Evolutionary conservation across 2,797 vertebrate genomes (phyloP), one percentile per base, ranked within the genome.

Genomic region (Nasua narica): DNA sequence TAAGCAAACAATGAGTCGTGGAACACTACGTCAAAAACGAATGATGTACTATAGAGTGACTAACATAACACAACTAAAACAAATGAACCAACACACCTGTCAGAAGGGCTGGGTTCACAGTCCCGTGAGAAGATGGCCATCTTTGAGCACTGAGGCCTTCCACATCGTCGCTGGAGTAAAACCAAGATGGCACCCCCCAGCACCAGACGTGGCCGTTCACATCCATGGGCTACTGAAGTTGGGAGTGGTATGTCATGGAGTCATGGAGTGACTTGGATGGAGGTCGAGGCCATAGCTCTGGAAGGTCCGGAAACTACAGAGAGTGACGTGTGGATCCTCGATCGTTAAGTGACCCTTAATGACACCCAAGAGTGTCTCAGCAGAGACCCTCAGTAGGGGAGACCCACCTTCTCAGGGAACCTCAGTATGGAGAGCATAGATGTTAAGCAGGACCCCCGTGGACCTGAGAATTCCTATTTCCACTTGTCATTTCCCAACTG

Each of bases 171-270:
- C 21, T 32, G 25, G 60, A 67, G 11, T 27, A 13, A 85, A 86
- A 78, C 52, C 35, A 48, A n/a, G 69, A 35, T 19, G 16, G 29
- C 0, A 0, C 2, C 18, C 8, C 15, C 3, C 3, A 15, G 35
- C 25, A 27, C 19, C 37, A 16, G 29, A 54, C 5, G 29, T 5
- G 16, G 3, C 29, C 52, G 4, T 76, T 58, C 16, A 32, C 5
- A 7, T 48, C 79, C 18, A 3, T 0, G 14, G 37, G 14, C 32
- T 50, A 19, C 35, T 8, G 32, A 84, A 37, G 19, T 10, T 69
- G 62, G 19, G 14, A 29, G 19, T 50, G 35, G 40, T 21, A 8
- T 70, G 81, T 46, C 40, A 13, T 25, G 58, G 29, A 40, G 81
- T 46, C 40, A 13, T 25, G 58, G 29, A 40, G 23, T 14, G 21